Evolutionary conservation across 2,888 invertebrate genomes (phyloP), one percentile per base, ranked within the genome.

Genomic region (Campopleginae sp.): DNA sequence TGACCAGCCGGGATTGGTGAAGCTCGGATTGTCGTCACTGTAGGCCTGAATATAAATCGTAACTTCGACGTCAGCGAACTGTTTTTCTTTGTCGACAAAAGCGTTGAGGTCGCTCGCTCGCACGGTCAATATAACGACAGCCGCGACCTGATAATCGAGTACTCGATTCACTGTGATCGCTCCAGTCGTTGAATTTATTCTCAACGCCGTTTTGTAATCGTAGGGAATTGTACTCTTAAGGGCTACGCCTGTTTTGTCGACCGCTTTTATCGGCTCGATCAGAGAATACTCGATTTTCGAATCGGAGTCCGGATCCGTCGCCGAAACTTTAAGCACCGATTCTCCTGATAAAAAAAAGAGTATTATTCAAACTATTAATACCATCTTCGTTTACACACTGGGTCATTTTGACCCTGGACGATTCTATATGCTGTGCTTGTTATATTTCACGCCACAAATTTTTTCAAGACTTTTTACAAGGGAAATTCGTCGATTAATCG

Each of bases 41-140:
- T 96, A 96, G 0, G 97, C 97, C 91, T 97, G 97, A 42, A 97
- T 95, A 90, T 97, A 97, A 58, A 97, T 94, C 0, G 97, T 97
- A 7, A 97, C 96, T 90, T 97, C 97, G 0, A 95, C 95, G 75
- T 94, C 94, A 71, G 95, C 96, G 63, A 95, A 94, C 92, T 97
- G 97, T 1, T 94, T 94, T 2, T 96, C 96, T 72, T 95, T 95
- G 87, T 96, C 95, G 0, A 96, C 94, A 86, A 95, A 95, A 0
- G 97, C 97, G 89, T 97, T 97, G 2, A 95, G 86, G 92, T 97
- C 97, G 27, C 94, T 94, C 0, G 96, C 97, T 93, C 96, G 95
- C 0, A 97, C 95, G 0, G 96, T 96, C n/a, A 97, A 93, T 86
- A 96, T 96, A 0, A 97, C 95, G 7, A 97, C 96, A 0, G 97